Evolutionary conservation across 2,888 invertebrate species (phyloP).

Genomic region (Cheilosia vulpina): DNA sequence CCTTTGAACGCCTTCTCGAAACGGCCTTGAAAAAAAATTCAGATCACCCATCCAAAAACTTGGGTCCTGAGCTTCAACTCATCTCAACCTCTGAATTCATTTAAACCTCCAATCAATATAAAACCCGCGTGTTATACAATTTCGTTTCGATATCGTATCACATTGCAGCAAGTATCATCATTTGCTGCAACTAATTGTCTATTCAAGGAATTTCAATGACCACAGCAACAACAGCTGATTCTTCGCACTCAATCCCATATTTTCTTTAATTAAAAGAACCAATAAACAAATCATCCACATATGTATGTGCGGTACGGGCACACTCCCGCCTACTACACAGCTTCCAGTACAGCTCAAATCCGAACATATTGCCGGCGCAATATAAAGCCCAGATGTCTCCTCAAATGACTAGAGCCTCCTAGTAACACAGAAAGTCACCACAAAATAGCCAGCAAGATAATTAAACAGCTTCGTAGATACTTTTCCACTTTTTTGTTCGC

Average conservation of each 20-base stretch:
- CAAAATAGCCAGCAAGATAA: slow-evolving; percentile 61
- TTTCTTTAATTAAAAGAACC: slow-evolving; percentile 2
- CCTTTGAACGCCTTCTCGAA: too few relatives aligned
- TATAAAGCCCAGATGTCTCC: slow-evolving; percentile 80
- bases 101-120: too few relatives aligned
- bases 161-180: too few relatives aligned
- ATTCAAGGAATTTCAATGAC: neutral
- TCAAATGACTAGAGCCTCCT: slow-evolving; percentile 76
- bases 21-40: too few relatives aligned
- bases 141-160: too few relatives aligned
- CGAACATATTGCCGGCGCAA: slow-evolving; percentile 60
- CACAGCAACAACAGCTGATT: neutral
- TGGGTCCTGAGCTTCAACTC: too few relatives aligned
- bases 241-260: neutral
- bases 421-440: slow-evolving; percentile 68
- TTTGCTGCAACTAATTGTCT: neutral
- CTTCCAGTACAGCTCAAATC: slow-evolving; percentile 21
- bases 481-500: slow-evolving; percentile 21
- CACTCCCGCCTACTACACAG: slow-evolving; percentile 8
- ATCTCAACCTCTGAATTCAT: too few relatives aligned
- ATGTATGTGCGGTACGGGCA: neutral
- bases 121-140: too few relatives aligned
- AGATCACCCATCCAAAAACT: too few relatives aligned
- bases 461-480: slow-evolving; percentile 57
- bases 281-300: slow-evolving; percentile 34